phyloP scores from a whole-genome alignment of 2,797 vertebrate genomes.

The Pangasius mekongensis region DNA sequence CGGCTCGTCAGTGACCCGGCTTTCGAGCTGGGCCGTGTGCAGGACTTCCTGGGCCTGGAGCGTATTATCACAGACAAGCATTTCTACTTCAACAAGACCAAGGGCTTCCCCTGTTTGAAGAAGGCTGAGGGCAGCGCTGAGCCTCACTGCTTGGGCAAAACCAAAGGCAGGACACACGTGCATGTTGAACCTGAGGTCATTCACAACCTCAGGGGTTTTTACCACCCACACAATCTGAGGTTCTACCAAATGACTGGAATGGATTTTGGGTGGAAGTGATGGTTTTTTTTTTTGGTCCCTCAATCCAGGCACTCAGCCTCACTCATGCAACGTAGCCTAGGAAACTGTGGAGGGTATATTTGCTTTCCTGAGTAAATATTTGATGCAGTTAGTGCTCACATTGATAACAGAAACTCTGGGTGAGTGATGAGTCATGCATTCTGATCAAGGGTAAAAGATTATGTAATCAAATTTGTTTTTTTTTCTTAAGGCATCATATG shows the following conservation, averaged over 20 bases:
- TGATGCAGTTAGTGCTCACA: conserved; percentile 10
- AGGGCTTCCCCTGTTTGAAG: conserved; percentile 84
- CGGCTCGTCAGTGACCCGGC: conserved; percentile 80
- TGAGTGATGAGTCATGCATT: conserved; percentile 7
- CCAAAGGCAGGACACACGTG: conserved; percentile 76
- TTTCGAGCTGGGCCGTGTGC: conserved; percentile 79
- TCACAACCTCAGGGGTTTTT: conserved; percentile 78
- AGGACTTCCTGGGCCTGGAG: conserved; percentile 83
- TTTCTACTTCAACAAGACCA: conserved; percentile 86
- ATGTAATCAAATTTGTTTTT: conserved; percentile 27
- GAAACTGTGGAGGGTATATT: background rate
- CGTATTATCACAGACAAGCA: conserved; percentile 83
- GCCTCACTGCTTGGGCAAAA: conserved; percentile 70
- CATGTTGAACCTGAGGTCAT: conserved; percentile 73
- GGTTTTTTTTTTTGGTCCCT: background rate
- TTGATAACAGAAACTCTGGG: background rate
- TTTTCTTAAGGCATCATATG: conserved; percentile 14
- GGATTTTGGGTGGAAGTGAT: conserved; percentile 83
- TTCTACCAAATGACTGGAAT: conserved; percentile 81
- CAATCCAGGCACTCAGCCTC: background rate
- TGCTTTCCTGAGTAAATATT: conserved; percentile 3
- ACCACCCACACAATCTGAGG: conserved; percentile 77
- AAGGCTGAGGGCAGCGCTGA: conserved; percentile 83
- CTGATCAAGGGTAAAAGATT: conserved; percentile 9
- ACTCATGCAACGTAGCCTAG: background rate